These are phyloP conservation scores for Eurytoma adleriae DNA, from an alignment of 2,888 invertebrate genomes.

Conservation along the genomic window DNA sequence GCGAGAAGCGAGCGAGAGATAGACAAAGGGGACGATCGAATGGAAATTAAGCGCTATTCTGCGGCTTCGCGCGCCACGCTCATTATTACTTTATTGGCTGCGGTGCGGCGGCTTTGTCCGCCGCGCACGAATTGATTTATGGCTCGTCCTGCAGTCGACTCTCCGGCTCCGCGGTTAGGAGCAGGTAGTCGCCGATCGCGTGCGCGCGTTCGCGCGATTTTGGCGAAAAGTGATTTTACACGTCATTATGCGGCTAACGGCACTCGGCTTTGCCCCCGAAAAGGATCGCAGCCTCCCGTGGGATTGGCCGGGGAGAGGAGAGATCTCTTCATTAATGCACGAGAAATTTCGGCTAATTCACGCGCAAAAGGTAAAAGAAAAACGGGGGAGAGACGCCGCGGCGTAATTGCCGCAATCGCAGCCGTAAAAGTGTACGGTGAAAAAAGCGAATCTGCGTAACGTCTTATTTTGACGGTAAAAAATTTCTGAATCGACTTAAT, in stretches of 20 bases:
- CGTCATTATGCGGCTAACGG: conserved; percentile 1
- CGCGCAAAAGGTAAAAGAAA: too few relatives aligned
- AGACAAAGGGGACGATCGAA: conserved; percentile 13
- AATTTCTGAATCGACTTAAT: too few relatives aligned
- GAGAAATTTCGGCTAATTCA: too few relatives aligned
- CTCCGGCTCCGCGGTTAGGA: conserved; percentile 3
- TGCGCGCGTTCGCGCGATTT: conserved; percentile 10
- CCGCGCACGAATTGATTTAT: conserved; percentile 41
- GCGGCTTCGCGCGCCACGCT: not conserved
- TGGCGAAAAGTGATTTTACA: conserved; percentile 16
- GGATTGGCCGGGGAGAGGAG: too few relatives aligned
- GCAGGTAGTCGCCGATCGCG: conserved; percentile 12
- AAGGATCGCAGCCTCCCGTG: too few relatives aligned
- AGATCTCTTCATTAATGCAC: too few relatives aligned
- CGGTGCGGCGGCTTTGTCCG: conserved; percentile 15
- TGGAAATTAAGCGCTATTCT: conserved; percentile 18
- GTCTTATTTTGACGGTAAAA: too few relatives aligned
- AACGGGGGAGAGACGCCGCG: too few relatives aligned
- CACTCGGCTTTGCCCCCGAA: too few relatives aligned
- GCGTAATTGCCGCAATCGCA: not conserved
- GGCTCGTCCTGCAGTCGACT: conserved; percentile 19
- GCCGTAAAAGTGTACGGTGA: too few relatives aligned
- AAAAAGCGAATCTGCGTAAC: too few relatives aligned
- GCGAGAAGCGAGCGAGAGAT: not conserved
- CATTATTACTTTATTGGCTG: not conserved